phyloP scores from a whole-genome alignment of 2,797 vertebrate genomes.

The Perodicticus potto region DNA sequence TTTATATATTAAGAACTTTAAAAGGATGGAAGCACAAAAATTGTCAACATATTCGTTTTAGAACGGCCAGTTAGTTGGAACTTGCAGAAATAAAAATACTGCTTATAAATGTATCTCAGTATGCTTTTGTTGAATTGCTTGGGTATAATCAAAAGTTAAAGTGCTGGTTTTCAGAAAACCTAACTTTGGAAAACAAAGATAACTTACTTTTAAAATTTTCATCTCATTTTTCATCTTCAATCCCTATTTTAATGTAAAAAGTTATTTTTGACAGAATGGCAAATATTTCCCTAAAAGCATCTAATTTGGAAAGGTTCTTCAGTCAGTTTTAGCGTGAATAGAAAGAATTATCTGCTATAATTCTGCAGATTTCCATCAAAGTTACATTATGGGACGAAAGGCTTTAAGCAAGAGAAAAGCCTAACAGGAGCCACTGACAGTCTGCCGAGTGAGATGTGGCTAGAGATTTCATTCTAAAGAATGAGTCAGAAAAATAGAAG shows the following conservation, averaged over 20 bases:
- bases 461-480: not conserved
- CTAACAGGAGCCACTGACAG: not conserved
- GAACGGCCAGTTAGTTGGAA: not conserved
- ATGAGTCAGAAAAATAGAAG: slow-evolving; percentile 15
- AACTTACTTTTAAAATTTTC: not conserved
- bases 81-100: not conserved
- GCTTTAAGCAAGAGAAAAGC: not conserved
- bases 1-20: not conserved
- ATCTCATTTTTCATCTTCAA: slow-evolving; percentile 35
- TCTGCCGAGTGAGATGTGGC: not conserved
- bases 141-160: not conserved
- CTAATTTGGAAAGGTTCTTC: slow-evolving; percentile 19
- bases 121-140: slow-evolving; percentile 12
- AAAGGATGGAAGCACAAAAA: not conserved
- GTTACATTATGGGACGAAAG: not conserved
- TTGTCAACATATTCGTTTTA: slow-evolving; percentile 19
- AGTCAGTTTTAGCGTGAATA: slow-evolving; percentile 14
- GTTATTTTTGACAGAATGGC: slow-evolving; percentile 19
- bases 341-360: not conserved
- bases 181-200: slow-evolving; percentile 31
- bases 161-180: slow-evolving; percentile 23
- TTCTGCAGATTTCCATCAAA: slow-evolving; percentile 2
- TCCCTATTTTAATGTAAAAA: slow-evolving; percentile 4
- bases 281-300: slow-evolving; percentile 57
- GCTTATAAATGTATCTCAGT: not conserved